A percentile compares a stretch with the other conserved stretches of the same genome.
These are phyloP conservation scores for Daphoenositta chrysoptera DNA, from an alignment of 2,113 vertebrate species.

Conservation along the genomic window DNA sequence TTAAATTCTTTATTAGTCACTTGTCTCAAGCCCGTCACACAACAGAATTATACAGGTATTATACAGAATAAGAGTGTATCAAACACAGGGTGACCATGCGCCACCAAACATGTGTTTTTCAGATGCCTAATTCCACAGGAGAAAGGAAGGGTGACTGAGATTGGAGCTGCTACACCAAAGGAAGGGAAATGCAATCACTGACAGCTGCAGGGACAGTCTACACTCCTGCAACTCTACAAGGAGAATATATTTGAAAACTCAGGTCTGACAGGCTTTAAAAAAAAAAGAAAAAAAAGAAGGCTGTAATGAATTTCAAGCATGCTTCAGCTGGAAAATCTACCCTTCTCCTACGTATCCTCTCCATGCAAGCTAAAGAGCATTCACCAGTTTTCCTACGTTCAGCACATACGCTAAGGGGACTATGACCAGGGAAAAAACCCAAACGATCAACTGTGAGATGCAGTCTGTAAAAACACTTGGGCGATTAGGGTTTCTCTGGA, in stretches of 20 bases:
- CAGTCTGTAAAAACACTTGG: neutral
- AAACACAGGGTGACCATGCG: neutral
- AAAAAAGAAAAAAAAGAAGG: neutral
- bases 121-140: neutral
- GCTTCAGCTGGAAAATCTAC: neutral
- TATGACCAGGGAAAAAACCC: accelerated
- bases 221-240: neutral
- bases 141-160: neutral
- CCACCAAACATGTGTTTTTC: neutral
- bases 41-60: neutral
- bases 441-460: neutral
- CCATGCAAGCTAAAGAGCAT: neutral
- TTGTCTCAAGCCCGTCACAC: neutral
- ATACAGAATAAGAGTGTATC: neutral
- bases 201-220: neutral
- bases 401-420: neutral
- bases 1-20: neutral
- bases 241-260: neutral
- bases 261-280: neutral
- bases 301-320: neutral
- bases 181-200: neutral
- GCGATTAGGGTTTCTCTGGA: neutral
- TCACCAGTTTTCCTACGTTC: neutral
- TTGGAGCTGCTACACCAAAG: neutral
- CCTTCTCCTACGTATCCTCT: neutral